Conservation (phyloP, 2,113 vertebrate species). For the Phylloscopus trochilus region DNA sequence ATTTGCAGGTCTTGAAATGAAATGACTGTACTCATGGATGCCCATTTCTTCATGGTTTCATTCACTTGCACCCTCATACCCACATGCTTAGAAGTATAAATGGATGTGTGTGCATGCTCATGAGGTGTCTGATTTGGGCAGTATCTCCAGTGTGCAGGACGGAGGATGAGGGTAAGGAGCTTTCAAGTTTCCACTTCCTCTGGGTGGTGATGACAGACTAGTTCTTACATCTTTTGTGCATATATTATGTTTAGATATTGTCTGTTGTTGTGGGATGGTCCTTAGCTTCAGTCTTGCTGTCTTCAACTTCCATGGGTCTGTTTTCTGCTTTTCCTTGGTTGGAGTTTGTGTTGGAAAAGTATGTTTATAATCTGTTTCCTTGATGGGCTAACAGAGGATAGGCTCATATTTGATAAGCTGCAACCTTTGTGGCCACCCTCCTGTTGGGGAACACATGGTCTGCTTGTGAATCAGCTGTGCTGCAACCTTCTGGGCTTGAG, state of each 20-base stretch:
- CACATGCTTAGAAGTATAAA: not conserved
- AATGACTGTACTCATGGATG: not conserved
- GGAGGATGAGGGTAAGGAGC: not conserved
- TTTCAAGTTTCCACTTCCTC: not conserved
- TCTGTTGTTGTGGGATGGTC: not conserved
- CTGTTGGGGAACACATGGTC: not conserved
- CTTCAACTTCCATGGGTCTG: not conserved
- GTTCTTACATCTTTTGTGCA: not conserved
- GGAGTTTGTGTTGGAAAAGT: not conserved
- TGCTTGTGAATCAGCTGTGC: not conserved
- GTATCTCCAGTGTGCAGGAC: not conserved
- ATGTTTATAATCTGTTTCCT: not conserved
- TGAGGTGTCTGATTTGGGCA: not conserved
- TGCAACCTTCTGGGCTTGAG: not conserved
- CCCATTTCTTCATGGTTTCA: not conserved
- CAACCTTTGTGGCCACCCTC: not conserved
- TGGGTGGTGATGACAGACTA: not conserved
- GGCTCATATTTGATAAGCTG: not conserved
- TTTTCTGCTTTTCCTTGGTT: not conserved
- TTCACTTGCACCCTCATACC: not conserved
- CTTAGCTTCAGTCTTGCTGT: not conserved
- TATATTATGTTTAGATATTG: not conserved
- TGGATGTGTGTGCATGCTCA: rapidly evolving
- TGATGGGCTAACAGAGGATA: not conserved
- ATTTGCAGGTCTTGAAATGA: not conserved